Percentiles rank a stretch among this genome's conserved stretches.
These are phyloP conservation scores for Augochlora pura DNA, from an alignment of 1,140 invertebrate species.

Conservation along the genomic window DNA sequence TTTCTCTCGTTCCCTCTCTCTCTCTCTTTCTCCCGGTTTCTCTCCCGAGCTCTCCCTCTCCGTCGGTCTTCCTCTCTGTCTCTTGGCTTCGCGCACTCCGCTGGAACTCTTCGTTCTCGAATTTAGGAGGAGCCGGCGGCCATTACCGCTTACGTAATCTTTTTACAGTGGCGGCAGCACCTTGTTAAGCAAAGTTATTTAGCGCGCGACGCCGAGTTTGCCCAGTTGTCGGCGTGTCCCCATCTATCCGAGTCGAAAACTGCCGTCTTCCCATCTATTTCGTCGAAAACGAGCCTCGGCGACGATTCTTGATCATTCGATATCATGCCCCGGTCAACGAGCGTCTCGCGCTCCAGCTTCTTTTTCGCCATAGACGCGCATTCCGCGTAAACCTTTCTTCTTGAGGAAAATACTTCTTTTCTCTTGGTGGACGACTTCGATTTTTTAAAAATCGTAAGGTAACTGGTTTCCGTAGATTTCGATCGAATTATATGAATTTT, in stretches of 20 bases:
- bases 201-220: conserved; percentile 47
- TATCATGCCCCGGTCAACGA: not conserved
- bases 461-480: too few relatives aligned
- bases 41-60: not conserved
- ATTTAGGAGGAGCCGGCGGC: conserved; percentile 69
- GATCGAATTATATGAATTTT: too few relatives aligned
- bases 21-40: not conserved
- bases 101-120: conserved; percentile 64
- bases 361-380: not conserved
- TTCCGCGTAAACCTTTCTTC: too few relatives aligned
- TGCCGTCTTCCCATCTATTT: not conserved
- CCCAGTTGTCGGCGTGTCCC: conserved; percentile 22
- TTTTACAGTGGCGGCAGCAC: conserved; percentile 65
- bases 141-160: conserved; percentile 70
- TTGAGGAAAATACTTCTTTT: too few relatives aligned
- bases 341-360: not conserved
- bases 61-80: not conserved
- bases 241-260: conserved; percentile 37
- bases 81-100: conserved; percentile 22
- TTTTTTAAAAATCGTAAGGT: too few relatives aligned
- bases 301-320: not conserved
- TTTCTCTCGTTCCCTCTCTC: not conserved
- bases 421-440: too few relatives aligned
- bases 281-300: not conserved
- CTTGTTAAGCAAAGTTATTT: conserved; percentile 72